Evolutionary conservation across 37 sponge, comb jelly and placozoan species (phyloP), one percentile per base, ranked within the genome.

Genomic region (Haliclona indistincta): DNA sequence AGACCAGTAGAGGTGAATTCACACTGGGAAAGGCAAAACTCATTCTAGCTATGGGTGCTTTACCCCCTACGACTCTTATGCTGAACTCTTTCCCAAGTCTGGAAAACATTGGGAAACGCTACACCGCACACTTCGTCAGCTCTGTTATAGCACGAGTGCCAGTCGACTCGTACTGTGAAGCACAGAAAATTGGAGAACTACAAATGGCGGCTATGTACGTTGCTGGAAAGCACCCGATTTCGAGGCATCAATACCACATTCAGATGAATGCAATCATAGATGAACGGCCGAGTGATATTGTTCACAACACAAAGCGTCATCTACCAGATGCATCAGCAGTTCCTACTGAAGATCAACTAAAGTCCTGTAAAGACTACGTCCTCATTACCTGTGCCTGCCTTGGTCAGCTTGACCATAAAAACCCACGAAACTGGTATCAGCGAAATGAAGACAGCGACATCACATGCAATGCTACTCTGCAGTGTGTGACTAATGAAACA

Each of bases 201-300:
- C 45, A 84, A 60, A 67, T 84, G 70, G 77, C 64, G 63, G 77
- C 85, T 13, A 58, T 76, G 19, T 84, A 84, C 28, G 20, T 84
- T n/a, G 71, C 71, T 1, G 85, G 85, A 58, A 30, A 32, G 32
- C 49, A 76, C 23, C 19, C 10, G 38, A 60, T 60, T 30, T 30
- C 25, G 13, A 30, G 20, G 1, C 33, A 35, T 1, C 85, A 84
- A 45, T 84, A 34, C 36, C 85, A 84, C 53, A 55, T 84, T 43
- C 85, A 84, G 43, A 22, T 84, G 22, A 37, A 61, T 38, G 85
- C 76, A 1, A 38, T 77, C 20, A 26, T n/a, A 33, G 64, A 68
- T 58, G 25, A 34, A 17, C 75, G 20, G 3, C 85, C 85, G 42
- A 51, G 4, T 2, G 25, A 60, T 19, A n/a, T n/a, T n/a, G 43